Evolutionary conservation across 2,888 invertebrate species (phyloP), one percentile per base, ranked within the genome.

Genomic region (Heliconius ismenius): DNA sequence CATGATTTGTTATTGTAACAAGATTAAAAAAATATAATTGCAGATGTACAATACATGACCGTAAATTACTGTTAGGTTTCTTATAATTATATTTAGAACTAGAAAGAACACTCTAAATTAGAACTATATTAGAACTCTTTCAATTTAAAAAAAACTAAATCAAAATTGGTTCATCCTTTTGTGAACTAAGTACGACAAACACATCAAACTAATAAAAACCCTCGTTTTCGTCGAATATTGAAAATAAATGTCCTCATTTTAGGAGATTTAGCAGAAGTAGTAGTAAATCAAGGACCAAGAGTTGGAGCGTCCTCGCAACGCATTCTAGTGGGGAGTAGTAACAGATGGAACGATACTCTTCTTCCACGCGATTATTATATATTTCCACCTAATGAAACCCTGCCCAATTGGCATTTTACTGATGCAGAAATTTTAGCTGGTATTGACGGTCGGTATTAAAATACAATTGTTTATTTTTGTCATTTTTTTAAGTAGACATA

Each of bases 231-330:
- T 49, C 6, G 18, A 6, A 18, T 49, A 49, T 49, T 18, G 15
- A 7, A 49, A 18, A 49, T 6, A 49, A 49, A 78, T 80, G 79
- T 75, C 81, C 70, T 24, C 26, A 67, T 82, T 89, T 81, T 87
- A 95, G 96, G 96, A 72, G 96, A 96, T 86, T 87, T 96, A 81
- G 96, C 96, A 9, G 96, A 96, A 88, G 95, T 96, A 73, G 94
- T 95, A 7, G 92, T 96, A 13, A 95, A 95, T 82, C 96, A 96
- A 85, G 96, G 95, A 0, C 95, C 95, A 0, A 85, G 94, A 65
- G 90, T 92, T 9, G 92, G 92, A 0, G 83, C 91, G 0, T 85
- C 86, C 0, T 83, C 90, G 0, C 88, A 89, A 60, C 88, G 88
- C 67, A 90, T 96, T 84, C 88, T 89, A 4, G 87, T 95, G 7